phyloP scores from a whole-genome alignment of 2,113 vertebrate species.

The Nyctibius bracteatus region DNA sequence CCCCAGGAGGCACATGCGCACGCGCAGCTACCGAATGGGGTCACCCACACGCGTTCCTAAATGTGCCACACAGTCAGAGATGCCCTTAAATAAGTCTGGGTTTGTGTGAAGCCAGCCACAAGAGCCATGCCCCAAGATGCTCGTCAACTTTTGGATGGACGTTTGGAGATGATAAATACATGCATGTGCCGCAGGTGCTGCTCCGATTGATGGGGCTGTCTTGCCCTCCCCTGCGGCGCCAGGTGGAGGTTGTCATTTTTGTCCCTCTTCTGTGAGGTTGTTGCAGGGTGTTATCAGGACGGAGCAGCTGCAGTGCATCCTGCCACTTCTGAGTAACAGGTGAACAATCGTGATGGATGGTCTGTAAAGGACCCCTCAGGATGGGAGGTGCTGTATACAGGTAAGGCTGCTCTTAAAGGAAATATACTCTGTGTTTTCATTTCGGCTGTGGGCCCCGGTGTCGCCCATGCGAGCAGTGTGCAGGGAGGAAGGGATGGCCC shows the following conservation, averaged over 20 bases:
- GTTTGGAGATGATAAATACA: not conserved
- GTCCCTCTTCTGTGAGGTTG: not conserved
- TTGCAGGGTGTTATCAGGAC: not conserved
- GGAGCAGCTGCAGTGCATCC: not conserved
- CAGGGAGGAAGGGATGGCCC: not conserved
- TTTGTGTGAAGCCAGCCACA: not conserved
- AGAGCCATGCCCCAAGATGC: fast-evolving
- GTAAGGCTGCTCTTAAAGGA: not conserved
- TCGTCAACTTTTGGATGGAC: fast-evolving
- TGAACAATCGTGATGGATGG: not conserved
- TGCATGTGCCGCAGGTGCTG: fast-evolving
- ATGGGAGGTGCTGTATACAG: not conserved
- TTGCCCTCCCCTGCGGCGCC: not conserved
- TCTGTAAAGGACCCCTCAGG: not conserved
- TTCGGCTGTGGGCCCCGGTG: fast-evolving
- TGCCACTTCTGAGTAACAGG: not conserved
- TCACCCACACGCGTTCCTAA: not conserved
- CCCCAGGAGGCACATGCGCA: not conserved
- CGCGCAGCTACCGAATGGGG: fast-evolving
- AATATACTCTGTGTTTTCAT: not conserved
- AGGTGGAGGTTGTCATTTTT: not conserved
- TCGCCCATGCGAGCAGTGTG: not conserved
- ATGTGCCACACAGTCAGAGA: not conserved
- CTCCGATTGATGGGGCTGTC: not conserved
- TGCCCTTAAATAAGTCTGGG: not conserved